Evolutionary conservation across 2,113 vertebrate genomes (phyloP), one percentile per base, ranked within the genome.

Genomic region (Sclerurus mexicanus): DNA sequence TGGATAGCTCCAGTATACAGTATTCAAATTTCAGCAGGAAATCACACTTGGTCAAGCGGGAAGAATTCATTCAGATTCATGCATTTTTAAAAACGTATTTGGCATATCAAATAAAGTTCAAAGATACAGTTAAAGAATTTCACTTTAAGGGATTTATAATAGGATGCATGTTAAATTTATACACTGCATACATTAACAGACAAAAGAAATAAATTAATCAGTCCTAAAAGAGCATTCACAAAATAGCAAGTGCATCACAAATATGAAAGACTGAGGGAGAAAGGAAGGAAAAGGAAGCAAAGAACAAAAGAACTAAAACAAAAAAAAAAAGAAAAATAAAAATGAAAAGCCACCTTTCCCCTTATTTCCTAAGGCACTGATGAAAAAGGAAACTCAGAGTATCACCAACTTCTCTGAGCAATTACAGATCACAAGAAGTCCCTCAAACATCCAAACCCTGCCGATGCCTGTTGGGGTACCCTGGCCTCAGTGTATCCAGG

Each of bases 21-120:
- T 85, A 92, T 97, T 95, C 90, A 93, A 49, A 67, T 96, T 96
- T 93, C 52, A 93, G 28, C 40, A 93, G 46, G 60, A 97, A 96
- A 90, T 75, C 86, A 86, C 46, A 76, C 73, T 94, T 97, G 85
- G 74, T 96, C 59, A 93, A 91, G 59, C 18, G 33, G 23, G n/a
- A 94, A 86, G 50, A 83, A 88, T 93, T 94, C 69, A 85, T 86
- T 97, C 68, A 92, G 60, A 83, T 52, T 87, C 42, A 76, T n/a
- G 9, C 9, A 82, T 82, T 95, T 94, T 93, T 86, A 2, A 85
- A 95, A 83, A 85, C 82, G 37, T 60, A 23, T 52, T 95, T 93
- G 85, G 46, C 66, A 92, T 85, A 81, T 37, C 24, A 95, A 94
- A 87, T 79, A n/a, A 92, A 96, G 64, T 95, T 85, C 44, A 96